Conservation (phyloP, 2,113 vertebrate genomes). For the Orcinus orca region DNA sequence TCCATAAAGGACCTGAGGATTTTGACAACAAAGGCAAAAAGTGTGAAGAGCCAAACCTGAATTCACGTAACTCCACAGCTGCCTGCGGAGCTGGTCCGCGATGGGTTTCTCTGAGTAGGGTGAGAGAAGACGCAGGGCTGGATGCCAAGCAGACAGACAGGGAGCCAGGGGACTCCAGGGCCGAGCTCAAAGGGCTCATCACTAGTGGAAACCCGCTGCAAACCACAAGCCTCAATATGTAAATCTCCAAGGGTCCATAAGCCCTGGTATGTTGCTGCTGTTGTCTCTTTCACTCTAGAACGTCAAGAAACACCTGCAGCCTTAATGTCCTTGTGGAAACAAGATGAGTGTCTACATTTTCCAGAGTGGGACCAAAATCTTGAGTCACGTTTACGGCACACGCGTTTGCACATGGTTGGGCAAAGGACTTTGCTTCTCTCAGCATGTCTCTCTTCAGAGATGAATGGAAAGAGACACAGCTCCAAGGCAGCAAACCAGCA, state of each 20-base stretch:
- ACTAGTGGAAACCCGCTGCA: background rate
- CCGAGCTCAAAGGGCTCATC: background rate
- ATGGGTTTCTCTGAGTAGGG: background rate
- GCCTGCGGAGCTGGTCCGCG: background rate
- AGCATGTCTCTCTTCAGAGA: background rate
- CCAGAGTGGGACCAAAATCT: background rate
- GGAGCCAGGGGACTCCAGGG: background rate
- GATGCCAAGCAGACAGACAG: background rate
- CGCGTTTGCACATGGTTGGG: rapidly evolving
- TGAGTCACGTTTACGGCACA: background rate
- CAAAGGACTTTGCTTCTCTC: background rate
- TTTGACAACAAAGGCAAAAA: background rate
- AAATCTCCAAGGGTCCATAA: conserved; percentile 35
- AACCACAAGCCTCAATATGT: conserved; percentile 37
- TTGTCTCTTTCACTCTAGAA: background rate
- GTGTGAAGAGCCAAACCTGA: background rate
- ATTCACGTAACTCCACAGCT: background rate
- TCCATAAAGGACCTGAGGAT: background rate
- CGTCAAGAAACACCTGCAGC: background rate
- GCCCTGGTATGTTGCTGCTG: background rate
- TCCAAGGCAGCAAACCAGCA: background rate
- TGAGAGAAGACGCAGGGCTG: background rate
- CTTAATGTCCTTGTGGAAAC: background rate
- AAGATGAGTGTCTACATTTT: background rate
- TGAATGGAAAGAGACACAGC: background rate